Conservation (phyloP, 2,797 vertebrate genomes). For the Lepus townsendii region DNA sequence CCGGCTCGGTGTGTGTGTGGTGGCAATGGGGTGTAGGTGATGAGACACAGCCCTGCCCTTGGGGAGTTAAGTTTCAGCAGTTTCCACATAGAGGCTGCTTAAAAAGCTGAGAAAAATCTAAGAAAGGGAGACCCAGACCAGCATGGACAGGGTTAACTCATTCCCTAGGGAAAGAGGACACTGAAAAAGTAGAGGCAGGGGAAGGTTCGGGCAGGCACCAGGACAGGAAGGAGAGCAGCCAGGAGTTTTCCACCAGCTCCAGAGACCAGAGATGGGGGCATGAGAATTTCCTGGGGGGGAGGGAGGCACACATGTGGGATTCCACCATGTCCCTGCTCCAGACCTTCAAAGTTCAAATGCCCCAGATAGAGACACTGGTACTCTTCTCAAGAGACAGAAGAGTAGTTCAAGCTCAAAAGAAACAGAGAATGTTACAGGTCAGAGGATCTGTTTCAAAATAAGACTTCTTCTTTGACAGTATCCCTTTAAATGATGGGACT, state of each 20-base stretch:
- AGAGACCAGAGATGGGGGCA: not conserved
- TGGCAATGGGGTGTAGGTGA: not conserved
- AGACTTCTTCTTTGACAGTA: conserved; percentile 67
- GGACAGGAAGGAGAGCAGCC: accelerated
- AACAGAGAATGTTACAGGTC: conserved; percentile 49
- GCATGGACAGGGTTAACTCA: not conserved
- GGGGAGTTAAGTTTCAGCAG: not conserved
- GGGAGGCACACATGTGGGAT: not conserved
- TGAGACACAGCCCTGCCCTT: not conserved
- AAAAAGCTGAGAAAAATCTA: conserved; percentile 32
- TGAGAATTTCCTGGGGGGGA: not conserved
- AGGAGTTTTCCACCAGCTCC: not conserved
- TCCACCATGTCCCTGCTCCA: not conserved
- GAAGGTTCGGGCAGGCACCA: not conserved
- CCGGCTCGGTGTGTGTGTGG: not conserved
- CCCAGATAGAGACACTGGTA: not conserved
- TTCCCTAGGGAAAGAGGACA: not conserved
- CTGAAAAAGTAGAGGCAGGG: not conserved
- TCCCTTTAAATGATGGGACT: conserved; percentile 71
- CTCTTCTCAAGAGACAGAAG: not conserved
- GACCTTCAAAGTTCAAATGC: conserved; percentile 17
- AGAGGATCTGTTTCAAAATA: conserved; percentile 58
- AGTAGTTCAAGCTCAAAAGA: conserved; percentile 25
- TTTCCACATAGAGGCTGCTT: not conserved
- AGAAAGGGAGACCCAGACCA: not conserved